A percentile compares a stretch with the other conserved stretches of the same genome.
phyloP scores from a whole-genome alignment of 2,797 vertebrate species.

The Sciurus carolinensis region DNA sequence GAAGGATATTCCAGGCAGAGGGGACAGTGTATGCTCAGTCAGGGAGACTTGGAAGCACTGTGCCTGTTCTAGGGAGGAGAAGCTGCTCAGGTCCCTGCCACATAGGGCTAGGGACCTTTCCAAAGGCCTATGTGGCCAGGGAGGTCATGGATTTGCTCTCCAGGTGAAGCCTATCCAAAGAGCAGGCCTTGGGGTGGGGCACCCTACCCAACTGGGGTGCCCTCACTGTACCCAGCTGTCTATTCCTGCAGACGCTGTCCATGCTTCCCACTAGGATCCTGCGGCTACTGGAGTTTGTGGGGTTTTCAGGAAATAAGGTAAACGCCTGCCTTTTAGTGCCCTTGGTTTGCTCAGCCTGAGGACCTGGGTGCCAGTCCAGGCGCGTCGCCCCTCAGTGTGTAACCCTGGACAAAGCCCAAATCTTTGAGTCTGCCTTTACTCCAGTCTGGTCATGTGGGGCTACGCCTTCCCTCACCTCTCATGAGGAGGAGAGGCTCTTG shows the following conservation, averaged over 20 bases:
- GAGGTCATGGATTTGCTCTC: neutral
- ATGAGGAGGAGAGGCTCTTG: neutral
- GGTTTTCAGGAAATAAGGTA: slow-evolving; percentile 99
- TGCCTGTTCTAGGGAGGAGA: neutral
- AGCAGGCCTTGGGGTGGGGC: neutral
- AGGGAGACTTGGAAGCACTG: neutral
- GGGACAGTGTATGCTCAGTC: neutral
- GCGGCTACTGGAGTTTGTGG: slow-evolving; percentile 96
- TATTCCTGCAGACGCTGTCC: slow-evolving; percentile 93
- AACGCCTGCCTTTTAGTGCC: slow-evolving; percentile 59
- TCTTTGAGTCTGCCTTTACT: neutral
- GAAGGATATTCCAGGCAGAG: neutral
- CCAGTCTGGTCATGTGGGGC: neutral
- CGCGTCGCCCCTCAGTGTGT: neutral
- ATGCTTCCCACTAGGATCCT: slow-evolving; percentile 97
- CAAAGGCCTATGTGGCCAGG: neutral
- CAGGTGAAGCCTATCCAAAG: neutral
- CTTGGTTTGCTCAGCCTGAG: neutral
- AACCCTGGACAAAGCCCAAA: neutral
- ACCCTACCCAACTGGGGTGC: neutral
- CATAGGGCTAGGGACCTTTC: neutral
- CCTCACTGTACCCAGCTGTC: neutral
- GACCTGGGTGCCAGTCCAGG: neutral
- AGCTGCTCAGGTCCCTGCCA: neutral
- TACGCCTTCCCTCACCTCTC: neutral